A percentile compares a stretch with the other conserved stretches of the same genome.
Evolutionary conservation across 2,113 vertebrate genomes (phyloP).

Genomic region (Gallinago paraguaiae): DNA sequence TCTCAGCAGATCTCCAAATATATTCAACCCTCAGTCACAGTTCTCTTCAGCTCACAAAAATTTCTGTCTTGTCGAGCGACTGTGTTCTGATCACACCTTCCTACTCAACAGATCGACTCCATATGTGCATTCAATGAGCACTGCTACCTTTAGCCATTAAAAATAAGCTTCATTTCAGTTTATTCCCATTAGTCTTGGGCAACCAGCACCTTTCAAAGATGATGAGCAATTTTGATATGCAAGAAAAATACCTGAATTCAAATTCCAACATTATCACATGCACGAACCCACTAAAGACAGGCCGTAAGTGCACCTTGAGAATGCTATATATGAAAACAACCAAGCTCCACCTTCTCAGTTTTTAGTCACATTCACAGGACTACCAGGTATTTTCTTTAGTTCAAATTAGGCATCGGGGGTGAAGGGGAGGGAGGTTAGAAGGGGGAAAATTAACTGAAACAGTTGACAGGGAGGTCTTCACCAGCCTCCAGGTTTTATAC

Average conservation of each 20-base stretch:
- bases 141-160: slow-evolving; percentile 48
- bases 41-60: slow-evolving; percentile 4
- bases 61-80: slow-evolving; percentile 24
- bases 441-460: not conserved
- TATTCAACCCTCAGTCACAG: slow-evolving; percentile 20
- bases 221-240: not conserved
- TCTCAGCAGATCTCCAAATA: slow-evolving; percentile 47
- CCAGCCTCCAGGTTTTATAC: not conserved
- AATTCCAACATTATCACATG: not conserved
- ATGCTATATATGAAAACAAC: not conserved
- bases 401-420: not conserved
- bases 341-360: not conserved
- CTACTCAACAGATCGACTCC: slow-evolving; percentile 65
- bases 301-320: not conserved
- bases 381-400: not conserved
- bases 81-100: slow-evolving; percentile 60
- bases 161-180: slow-evolving; percentile 25
- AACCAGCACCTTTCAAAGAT: not conserved
- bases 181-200: slow-evolving; percentile 10
- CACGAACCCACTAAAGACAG: not conserved
- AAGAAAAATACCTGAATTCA: not conserved
- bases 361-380: not conserved
- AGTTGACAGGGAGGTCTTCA: not conserved
- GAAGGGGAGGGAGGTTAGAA: too few species aligned
- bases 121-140: slow-evolving; percentile 19